Percentiles rank a stretch among this genome's conserved stretches.
These are phyloP conservation scores for Leptopilina boulardi DNA, from an alignment of 1,140 invertebrate genomes.

Conservation along the genomic window DNA sequence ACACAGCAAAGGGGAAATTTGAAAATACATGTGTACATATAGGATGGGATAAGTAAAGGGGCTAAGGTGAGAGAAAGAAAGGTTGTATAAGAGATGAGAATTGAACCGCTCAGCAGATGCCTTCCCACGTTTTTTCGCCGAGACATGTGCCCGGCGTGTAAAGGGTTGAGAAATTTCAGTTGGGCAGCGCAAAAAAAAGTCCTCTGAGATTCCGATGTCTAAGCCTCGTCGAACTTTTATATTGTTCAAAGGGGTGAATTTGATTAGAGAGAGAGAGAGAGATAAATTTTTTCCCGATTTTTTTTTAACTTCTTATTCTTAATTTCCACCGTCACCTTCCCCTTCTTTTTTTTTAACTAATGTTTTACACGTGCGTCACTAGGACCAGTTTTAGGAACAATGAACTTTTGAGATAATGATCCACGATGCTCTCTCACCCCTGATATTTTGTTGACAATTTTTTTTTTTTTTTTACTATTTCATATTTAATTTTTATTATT, in stretches of 20 bases:
- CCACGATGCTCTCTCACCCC: background rate
- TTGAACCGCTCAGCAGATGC: slow-evolving; percentile 66
- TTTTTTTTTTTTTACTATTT: background rate
- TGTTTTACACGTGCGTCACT: background rate
- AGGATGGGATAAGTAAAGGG: slow-evolving; percentile 48
- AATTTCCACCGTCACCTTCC: slow-evolving; percentile 43
- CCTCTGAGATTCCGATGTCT: slow-evolving; percentile 58
- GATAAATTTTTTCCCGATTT: slow-evolving; percentile 40
- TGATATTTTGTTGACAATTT: background rate
- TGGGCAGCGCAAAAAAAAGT: slow-evolving; percentile 58
- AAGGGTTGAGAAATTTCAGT: slow-evolving; percentile 70
- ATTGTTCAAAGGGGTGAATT: slow-evolving; percentile 69
- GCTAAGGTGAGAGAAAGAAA: slow-evolving; percentile 43
- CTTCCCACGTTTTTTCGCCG: slow-evolving; percentile 70
- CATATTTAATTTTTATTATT: background rate
- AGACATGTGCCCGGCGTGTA: slow-evolving; percentile 71
- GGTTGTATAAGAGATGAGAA: slow-evolving; percentile 44
- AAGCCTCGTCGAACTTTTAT: slow-evolving; percentile 51
- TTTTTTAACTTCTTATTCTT: slow-evolving; percentile 44
- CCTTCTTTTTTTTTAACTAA: background rate
- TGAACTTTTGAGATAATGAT: background rate
- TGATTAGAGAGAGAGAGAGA: slow-evolving; percentile 72
- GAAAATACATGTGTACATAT: slow-evolving; percentile 32
- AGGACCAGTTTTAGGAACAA: slow-evolving; percentile 23
- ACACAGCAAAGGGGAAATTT: slow-evolving; percentile 33